phyloP scores from a whole-genome alignment of 2,113 vertebrate genomes.

The Ovis aries region DNA sequence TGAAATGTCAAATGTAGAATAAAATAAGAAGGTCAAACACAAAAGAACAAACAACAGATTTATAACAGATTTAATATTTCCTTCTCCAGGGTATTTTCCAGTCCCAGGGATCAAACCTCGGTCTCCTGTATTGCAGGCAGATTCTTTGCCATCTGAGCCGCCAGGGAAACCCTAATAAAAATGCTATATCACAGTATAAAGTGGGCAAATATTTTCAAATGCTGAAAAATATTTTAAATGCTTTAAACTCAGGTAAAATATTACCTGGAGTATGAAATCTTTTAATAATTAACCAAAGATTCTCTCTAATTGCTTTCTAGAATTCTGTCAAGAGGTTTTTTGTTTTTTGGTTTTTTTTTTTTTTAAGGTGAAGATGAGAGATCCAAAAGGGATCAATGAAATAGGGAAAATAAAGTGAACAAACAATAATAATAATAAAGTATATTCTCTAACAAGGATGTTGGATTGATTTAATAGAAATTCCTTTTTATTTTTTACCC shows the following conservation, averaged over 20 bases:
- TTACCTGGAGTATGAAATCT: neutral
- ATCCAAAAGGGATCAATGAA: neutral
- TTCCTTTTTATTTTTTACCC: neutral
- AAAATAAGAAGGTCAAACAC: neutral
- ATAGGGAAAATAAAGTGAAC: neutral
- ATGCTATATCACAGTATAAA: neutral
- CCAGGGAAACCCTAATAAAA: neutral
- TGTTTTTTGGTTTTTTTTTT: too few species aligned
- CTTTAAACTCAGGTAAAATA: neutral
- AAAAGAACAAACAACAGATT: neutral
- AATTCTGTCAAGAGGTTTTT: neutral
- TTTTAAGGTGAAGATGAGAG: neutral
- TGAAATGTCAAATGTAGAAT: neutral
- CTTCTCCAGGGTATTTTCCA: neutral
- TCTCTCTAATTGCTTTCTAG: neutral
- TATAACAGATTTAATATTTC: neutral
- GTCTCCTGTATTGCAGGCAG: neutral
- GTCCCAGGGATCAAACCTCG: neutral
- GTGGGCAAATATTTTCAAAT: neutral
- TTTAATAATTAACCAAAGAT: neutral
- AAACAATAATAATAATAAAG: neutral
- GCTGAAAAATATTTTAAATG: neutral
- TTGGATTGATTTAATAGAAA: neutral
- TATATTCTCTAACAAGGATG: neutral
- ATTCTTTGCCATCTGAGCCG: neutral